Conservation (phyloP, 2,113 vertebrate genomes). For the Hirundichthys speculiger region DNA sequence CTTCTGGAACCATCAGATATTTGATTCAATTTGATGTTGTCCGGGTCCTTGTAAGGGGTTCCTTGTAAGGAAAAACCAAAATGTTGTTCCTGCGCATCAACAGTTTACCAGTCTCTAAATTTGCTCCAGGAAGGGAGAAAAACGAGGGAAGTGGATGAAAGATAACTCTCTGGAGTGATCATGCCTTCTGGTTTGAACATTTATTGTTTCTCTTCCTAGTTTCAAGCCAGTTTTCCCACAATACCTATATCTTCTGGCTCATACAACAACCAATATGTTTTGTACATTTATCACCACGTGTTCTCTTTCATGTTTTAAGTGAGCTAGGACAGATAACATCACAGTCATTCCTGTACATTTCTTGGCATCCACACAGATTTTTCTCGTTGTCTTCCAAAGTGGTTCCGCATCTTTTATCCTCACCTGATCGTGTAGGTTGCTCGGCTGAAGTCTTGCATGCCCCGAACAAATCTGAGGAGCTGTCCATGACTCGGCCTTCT, state of each 20-base stretch:
- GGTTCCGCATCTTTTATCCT: no score
- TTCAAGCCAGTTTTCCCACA: conserved; percentile 36
- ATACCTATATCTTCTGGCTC: no score
- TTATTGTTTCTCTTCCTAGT: conserved; percentile 20
- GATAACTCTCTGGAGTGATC: conserved; percentile 9
- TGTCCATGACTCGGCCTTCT: conserved; percentile 41
- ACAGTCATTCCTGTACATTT: no score
- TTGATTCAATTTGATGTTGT: background rate
- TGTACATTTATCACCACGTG: background rate
- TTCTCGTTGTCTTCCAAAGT: no score
- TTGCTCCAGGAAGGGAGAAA: background rate
- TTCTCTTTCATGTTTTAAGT: conserved; percentile 8
- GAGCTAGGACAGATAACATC: no score
- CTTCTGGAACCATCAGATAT: background rate
- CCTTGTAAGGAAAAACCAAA: background rate
- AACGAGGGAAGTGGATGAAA: conserved; percentile 5
- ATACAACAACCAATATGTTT: no score
- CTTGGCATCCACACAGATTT: no score
- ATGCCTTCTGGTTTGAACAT: conserved; percentile 28
- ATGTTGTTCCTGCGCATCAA: background rate
- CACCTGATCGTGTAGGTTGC: no score
- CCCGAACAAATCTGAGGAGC: conserved; percentile 60
- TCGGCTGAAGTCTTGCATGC: conserved; percentile 55
- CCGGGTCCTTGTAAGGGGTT: background rate
- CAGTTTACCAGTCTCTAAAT: no score